A percentile compares a stretch with the other conserved stretches of the same genome.
Evolutionary conservation across 1,140 invertebrate species (phyloP).

Genomic region (Drosophila subobscura): DNA sequence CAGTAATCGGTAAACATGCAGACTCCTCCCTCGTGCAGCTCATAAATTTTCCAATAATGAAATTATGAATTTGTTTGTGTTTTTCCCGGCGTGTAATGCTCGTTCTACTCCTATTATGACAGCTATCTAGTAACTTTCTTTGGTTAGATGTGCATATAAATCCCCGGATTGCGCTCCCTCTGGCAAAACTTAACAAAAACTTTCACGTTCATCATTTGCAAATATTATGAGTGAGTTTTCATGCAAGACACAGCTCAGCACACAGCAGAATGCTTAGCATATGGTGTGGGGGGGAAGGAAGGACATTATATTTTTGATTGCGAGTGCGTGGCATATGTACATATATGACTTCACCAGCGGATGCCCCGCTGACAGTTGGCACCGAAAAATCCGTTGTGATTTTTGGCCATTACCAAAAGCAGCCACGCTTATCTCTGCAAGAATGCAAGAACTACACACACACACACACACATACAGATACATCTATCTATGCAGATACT

Average conservation of each 20-base stretch:
- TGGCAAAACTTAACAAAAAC: slow-evolving; percentile 71
- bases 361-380: slow-evolving; percentile 57
- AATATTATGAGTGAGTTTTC: slow-evolving; percentile 79
- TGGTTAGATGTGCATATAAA: background rate
- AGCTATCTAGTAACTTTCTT: slow-evolving; percentile 42
- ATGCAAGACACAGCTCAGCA: slow-evolving; percentile 42
- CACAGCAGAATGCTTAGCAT: slow-evolving; percentile 6
- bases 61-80: slow-evolving; percentile 65
- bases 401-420: slow-evolving; percentile 74
- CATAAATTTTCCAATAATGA: slow-evolving; percentile 65
- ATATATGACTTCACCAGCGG: slow-evolving; percentile 20
- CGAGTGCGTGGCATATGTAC: slow-evolving; percentile 57
- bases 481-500: slow-evolving; percentile 60
- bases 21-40: slow-evolving; percentile 42
- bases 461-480: background rate
- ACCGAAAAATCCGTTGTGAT: slow-evolving; percentile 65
- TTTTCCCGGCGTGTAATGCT: background rate
- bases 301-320: slow-evolving; percentile 74
- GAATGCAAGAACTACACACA: slow-evolving; percentile 43
- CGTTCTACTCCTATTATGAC: slow-evolving; percentile 21
- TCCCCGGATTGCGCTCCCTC: background rate
- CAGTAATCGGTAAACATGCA: slow-evolving; percentile 19
- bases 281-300: slow-evolving; percentile 3
- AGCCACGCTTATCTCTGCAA: slow-evolving; percentile 58
- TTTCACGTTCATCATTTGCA: slow-evolving; percentile 81